Percentiles rank a stretch among this genome's conserved stretches.
Conservation (phyloP, 2,113 vertebrate species). For the Erythrocercus mccallii region DNA sequence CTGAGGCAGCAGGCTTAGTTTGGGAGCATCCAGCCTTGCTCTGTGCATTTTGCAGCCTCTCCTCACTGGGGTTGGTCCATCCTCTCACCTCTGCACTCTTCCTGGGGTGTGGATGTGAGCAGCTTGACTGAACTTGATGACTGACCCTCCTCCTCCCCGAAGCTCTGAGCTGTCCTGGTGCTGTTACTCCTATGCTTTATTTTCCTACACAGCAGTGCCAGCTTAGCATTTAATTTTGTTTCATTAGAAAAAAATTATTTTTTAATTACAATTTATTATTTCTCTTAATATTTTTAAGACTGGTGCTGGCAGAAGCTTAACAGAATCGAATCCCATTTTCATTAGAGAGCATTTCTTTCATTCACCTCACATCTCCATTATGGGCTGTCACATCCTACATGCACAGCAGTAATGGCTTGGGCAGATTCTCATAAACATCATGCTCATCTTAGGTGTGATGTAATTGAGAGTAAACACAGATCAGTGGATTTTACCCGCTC, state of each 20-base stretch:
- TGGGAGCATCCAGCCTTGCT: background rate
- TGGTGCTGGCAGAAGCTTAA: background rate
- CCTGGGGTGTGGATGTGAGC: background rate
- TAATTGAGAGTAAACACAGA: background rate
- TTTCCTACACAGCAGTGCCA: background rate
- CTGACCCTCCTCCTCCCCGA: background rate
- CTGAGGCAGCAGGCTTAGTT: background rate
- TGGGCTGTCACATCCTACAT: background rate
- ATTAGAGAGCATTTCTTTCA: background rate
- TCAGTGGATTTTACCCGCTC: background rate
- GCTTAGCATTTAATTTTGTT: background rate
- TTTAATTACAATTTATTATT: conserved; percentile 60
- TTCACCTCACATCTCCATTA: conserved; percentile 28
- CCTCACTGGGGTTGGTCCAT: background rate
- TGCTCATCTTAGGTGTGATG: background rate
- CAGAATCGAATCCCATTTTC: background rate
- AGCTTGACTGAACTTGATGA: background rate
- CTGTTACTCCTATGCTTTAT: background rate
- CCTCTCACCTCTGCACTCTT: background rate
- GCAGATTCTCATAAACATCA: background rate
- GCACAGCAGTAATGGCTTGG: background rate
- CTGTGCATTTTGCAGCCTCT: background rate
- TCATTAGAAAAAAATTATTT: conserved; percentile 34
- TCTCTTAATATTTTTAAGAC: conserved; percentile 33
- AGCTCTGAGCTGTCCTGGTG: background rate